Conservation (phyloP, 2,113 vertebrate genomes). For the Eulemur macaco region DNA sequence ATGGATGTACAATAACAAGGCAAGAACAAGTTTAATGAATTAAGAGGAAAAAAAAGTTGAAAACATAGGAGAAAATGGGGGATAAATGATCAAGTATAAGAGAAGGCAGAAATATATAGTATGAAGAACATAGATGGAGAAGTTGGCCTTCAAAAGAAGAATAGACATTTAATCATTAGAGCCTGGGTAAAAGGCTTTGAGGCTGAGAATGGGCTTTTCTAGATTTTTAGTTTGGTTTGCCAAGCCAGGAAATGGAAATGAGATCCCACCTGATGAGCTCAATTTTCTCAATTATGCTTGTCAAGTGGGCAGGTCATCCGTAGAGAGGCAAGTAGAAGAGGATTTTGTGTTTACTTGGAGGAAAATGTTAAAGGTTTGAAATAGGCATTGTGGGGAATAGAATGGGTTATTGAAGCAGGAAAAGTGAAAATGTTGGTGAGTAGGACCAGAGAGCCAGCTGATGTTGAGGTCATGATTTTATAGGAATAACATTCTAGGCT, state of each 20-base stretch:
- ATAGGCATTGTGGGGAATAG: not conserved
- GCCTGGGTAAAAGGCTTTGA: not conserved
- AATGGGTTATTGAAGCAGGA: not conserved
- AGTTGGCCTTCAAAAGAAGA: not conserved
- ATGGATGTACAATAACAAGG: not conserved
- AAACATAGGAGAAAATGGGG: not conserved
- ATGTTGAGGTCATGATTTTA: not conserved
- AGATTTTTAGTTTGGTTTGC: not conserved
- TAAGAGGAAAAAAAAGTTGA: not conserved
- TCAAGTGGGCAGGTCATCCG: not conserved
- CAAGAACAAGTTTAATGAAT: not conserved
- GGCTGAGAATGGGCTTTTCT: not conserved
- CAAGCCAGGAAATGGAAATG: not conserved
- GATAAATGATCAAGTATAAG: not conserved
- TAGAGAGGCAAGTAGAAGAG: not conserved
- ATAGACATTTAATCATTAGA: not conserved
- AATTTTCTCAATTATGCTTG: slow-evolving; percentile 8
- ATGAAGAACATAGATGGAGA: not conserved
- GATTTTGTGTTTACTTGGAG: not conserved
- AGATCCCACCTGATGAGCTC: not conserved
- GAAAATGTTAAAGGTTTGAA: not conserved
- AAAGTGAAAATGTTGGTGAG: not conserved
- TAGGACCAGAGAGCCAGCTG: not conserved
- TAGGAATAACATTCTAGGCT: not conserved
- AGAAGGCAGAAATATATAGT: not conserved